Evolutionary conservation across 2,797 vertebrate species (phyloP).

Genomic region (Ceryle rudis): DNA sequence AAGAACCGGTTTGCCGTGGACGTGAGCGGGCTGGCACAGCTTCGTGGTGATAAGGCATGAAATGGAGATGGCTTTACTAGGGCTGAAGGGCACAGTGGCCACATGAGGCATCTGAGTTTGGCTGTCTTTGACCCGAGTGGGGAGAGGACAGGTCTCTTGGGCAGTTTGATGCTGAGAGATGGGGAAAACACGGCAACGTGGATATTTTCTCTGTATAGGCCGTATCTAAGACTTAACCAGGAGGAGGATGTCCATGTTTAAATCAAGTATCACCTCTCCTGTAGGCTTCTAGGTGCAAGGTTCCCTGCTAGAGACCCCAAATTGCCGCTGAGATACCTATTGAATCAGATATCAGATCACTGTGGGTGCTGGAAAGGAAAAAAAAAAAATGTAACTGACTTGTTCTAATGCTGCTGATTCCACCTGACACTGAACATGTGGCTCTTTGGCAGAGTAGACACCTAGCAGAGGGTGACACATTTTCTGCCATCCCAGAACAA

Average conservation of each 20-base stretch:
- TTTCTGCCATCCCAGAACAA: not conserved
- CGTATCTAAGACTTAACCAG: not conserved
- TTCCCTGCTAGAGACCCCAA: not conserved
- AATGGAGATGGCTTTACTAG: not conserved
- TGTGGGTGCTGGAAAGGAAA: not conserved
- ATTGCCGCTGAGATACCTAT: accelerated
- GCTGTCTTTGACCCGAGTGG: accelerated
- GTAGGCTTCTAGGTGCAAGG: not conserved
- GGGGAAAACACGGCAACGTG: accelerated
- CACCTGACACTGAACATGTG: not conserved
- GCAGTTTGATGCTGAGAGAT: not conserved
- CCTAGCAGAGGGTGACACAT: not conserved
- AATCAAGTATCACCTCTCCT: not conserved
- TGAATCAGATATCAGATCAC: not conserved
- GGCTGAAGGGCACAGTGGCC: not conserved
- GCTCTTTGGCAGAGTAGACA: not conserved
- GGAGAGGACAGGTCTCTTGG: not conserved
- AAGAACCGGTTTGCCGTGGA: not conserved
- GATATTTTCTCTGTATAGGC: not conserved
- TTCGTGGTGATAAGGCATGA: not conserved
- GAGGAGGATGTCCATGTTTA: not conserved
- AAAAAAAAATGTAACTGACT: accelerated
- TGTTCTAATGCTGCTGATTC: not conserved
- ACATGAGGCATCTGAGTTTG: not conserved
- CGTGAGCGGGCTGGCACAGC: accelerated